phyloP scores from a whole-genome alignment of 2,888 invertebrate species.

The Trichacis sp. region DNA sequence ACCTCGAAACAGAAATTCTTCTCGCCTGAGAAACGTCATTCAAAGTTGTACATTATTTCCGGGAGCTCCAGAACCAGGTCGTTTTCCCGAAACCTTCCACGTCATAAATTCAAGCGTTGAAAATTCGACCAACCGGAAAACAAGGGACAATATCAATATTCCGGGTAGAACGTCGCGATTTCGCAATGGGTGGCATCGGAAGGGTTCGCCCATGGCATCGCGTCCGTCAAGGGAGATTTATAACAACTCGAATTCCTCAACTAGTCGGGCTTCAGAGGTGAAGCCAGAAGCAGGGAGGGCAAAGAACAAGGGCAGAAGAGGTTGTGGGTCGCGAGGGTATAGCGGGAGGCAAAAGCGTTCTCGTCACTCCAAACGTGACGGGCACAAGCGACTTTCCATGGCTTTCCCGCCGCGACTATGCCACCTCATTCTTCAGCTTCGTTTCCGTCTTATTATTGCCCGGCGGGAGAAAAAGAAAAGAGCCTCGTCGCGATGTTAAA shows the following conservation, averaged over 20 bases:
- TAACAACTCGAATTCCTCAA: slow-evolving; percentile 69
- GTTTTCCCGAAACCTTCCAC: not conserved
- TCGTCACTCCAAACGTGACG: slow-evolving; percentile 60
- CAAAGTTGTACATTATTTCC: no score
- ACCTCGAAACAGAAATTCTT: no score
- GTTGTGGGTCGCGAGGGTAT: slow-evolving; percentile 45
- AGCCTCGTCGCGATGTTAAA: no score
- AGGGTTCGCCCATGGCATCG: slow-evolving; percentile 58
- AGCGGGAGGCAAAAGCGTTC: slow-evolving; percentile 50
- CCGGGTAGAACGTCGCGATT: not conserved
- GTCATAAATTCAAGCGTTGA: not conserved
- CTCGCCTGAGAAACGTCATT: no score
- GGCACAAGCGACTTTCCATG: slow-evolving; percentile 45
- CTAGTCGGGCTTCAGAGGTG: slow-evolving; percentile 58
- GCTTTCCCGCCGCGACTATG: no score
- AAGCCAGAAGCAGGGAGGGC: slow-evolving; percentile 44
- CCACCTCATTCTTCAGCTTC: slow-evolving; percentile 32
- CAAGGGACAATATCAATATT: not conserved
- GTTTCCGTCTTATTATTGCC: slow-evolving; percentile 31
- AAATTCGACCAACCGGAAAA: not conserved
- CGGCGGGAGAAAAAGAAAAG: slow-evolving; percentile 43
- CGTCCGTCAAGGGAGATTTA: slow-evolving; percentile 69
- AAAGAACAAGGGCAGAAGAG: slow-evolving; percentile 45
- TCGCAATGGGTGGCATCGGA: not conserved
- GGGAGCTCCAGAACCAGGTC: no score